phyloP scores from a whole-genome alignment of 2,888 invertebrate species.

The Clanis bilineata region DNA sequence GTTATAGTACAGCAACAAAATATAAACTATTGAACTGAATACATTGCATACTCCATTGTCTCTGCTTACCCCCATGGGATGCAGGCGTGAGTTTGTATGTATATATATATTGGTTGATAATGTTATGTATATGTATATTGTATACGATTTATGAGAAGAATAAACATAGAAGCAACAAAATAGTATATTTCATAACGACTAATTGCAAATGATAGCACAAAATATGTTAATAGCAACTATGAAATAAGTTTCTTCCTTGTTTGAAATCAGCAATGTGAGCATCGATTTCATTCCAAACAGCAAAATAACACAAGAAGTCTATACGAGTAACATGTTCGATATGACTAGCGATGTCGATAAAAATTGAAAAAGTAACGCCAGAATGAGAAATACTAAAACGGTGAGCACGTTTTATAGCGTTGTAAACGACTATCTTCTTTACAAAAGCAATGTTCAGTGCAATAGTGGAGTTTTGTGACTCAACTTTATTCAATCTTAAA shows the following conservation, averaged over 20 bases:
- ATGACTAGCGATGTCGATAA: constrained; percentile 12
- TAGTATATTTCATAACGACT: no score
- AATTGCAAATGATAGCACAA: background rate
- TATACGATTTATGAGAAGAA: no score
- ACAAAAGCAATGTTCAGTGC: constrained; percentile 13
- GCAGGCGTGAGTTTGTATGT: no score
- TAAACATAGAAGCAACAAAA: no score
- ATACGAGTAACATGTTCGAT: background rate
- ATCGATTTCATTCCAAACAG: background rate
- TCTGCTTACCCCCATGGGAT: no score
- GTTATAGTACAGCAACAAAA: no score
- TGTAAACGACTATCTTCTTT: constrained; percentile 13
- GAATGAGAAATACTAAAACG: constrained; percentile 14
- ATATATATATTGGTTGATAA: no score
- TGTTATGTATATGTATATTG: no score
- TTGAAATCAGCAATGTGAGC: background rate
- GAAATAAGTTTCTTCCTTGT: background rate
- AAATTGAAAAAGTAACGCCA: constrained; percentile 11
- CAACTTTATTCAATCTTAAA: constrained; percentile 13
- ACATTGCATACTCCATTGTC: no score
- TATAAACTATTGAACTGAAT: no score
- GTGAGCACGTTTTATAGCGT: constrained; percentile 8
- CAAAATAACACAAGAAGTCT: background rate
- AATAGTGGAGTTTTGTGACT: constrained; percentile 9
- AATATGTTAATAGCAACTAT: background rate